phyloP scores from a whole-genome alignment of 2,888 invertebrate species.

The Lasiommata megera region DNA sequence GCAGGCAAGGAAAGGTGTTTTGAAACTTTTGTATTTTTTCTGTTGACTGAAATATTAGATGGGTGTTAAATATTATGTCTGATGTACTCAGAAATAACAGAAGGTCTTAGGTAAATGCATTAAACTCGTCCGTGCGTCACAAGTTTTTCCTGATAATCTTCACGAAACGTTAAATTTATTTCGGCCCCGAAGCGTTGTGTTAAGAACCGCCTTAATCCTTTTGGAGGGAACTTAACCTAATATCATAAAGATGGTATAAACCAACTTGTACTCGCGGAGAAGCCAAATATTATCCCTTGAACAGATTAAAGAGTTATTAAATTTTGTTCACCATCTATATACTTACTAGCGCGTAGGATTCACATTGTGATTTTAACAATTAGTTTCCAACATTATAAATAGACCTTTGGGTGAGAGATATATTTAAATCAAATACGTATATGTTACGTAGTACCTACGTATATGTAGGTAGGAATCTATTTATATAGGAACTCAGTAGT shows the following conservation, averaged over 20 bases:
- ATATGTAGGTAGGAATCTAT: no score
- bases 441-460: no score
- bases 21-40: no score
- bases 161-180: slow-evolving; percentile 77
- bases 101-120: slow-evolving; percentile 31
- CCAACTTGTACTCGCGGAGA: slow-evolving; percentile 71
- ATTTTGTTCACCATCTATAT: slow-evolving; percentile 44
- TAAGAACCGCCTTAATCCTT: slow-evolving; percentile 78
- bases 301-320: slow-evolving; percentile 75
- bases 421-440: not conserved
- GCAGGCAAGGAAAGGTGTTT: no score
- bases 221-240: slow-evolving; percentile 75
- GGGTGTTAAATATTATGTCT: slow-evolving; percentile 26
- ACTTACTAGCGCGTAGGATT: slow-evolving; percentile 1
- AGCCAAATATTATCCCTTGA: slow-evolving; percentile 75
- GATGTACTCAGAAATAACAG: slow-evolving; percentile 50
- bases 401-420: not conserved
- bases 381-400: not conserved
- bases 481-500: no score
- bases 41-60: slow-evolving; percentile 10
- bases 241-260: slow-evolving; percentile 78
- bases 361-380: not conserved
- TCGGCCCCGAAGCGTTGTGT: slow-evolving; percentile 74
- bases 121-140: slow-evolving; percentile 51
- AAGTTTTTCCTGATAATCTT: slow-evolving; percentile 78